Conservation (phyloP, 2,888 invertebrate species). For the Melieria omissa region DNA sequence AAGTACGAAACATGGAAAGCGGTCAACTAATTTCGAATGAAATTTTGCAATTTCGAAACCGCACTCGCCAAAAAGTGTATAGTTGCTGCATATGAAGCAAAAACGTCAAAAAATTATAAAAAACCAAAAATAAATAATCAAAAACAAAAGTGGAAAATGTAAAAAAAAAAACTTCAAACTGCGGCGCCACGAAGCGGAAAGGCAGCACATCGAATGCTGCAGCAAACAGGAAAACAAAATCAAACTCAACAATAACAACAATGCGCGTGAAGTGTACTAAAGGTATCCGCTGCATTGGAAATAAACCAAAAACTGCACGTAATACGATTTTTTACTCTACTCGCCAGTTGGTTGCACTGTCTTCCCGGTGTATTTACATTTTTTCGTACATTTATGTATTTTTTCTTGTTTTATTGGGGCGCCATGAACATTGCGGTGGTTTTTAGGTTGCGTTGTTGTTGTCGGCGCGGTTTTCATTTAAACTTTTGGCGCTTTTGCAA, state of each 20-base stretch:
- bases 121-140: conserved; percentile 7
- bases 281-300: conserved; percentile 1
- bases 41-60: conserved; percentile 29
- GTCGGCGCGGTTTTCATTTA: conserved; percentile 29
- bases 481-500: conserved; percentile 29
- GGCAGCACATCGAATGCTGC: no score
- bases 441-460: neutral
- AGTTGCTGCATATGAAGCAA: neutral
- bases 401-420: conserved; percentile 1
- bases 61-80: conserved; percentile 11
- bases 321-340: conserved; percentile 31
- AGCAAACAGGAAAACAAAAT: no score
- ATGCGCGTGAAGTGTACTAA: neutral
- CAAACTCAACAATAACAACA: no score
- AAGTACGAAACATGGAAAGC: no score
- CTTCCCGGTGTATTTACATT: neutral
- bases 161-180: neutral
- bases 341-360: conserved; percentile 26
- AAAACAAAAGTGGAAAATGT: conserved; percentile 23
- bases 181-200: no score
- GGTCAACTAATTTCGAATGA: conserved; percentile 21
- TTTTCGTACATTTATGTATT: neutral
- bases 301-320: conserved; percentile 18
- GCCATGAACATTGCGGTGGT: neutral
- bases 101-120: neutral